Evolutionary conservation across 2,113 vertebrate species (phyloP), one percentile per base, ranked within the genome.

Genomic region (Ahaetulla prasina): DNA sequence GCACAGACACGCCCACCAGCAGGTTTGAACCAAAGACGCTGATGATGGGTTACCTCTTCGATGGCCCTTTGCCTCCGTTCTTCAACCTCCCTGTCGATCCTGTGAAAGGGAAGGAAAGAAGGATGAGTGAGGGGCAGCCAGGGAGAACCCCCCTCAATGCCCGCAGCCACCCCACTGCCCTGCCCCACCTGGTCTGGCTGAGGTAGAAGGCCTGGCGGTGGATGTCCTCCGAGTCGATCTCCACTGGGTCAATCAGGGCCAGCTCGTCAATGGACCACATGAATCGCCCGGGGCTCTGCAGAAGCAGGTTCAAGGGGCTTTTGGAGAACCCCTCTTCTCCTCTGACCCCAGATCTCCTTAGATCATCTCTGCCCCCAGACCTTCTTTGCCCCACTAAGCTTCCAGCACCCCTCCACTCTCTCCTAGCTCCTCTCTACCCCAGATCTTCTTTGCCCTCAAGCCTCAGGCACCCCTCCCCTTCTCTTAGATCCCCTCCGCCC

Each of bases 181-280:
- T 47, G 39, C 94, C 96, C 97, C 97, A 99, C 99, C 98, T 98
- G 94, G 98, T 97, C 94, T 97, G 98, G 96, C 98, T 99, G 96
- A 99, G 96, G 94, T 98, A 99, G 94, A 99, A 96, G 85, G 98
- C 98, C 92, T 99, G 99, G 39, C 98, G 98, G 93, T 98, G 98
- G 96, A 99, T 98, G 95, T 99, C 99, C 96, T 99, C 99, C 0
- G 98, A 98, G 94, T 99, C 98, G 96, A 99, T 99, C 96, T 99
- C 98, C 92, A 99, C 98, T 90, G 99, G 99, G 94, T 98, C 98
- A 93, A 99, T 98, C 94, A 98, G 97, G 94, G 99, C 98, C 97
- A 99, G 98, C 93, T 99, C 98, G 95, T 99, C 99, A 94, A 99
- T 99, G 94, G 99, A 99, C 99, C 99, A 99, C 94, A 98, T 98